Evolutionary conservation across 2,113 vertebrate species (phyloP).

Genomic region (Prietella phreatophila): DNA sequence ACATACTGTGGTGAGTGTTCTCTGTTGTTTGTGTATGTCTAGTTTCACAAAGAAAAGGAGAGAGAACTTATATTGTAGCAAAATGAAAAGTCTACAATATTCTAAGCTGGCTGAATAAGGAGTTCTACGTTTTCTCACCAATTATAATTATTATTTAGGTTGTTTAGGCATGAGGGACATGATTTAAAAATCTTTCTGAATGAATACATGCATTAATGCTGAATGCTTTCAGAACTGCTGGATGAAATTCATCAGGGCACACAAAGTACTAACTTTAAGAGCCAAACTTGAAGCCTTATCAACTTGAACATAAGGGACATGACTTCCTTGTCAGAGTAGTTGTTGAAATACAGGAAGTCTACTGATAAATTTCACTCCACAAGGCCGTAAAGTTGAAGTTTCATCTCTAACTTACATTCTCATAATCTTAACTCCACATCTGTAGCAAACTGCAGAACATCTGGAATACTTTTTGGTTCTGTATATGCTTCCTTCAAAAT

Average conservation of each 20-base stretch:
- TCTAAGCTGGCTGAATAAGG: not conserved
- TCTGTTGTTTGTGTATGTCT: slow-evolving; percentile 45
- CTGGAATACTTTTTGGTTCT: not conserved
- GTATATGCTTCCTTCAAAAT: not conserved
- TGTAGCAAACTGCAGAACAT: not conserved
- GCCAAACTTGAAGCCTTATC: slow-evolving; percentile 17
- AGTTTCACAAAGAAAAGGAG: slow-evolving; percentile 46
- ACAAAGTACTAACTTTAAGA: not conserved
- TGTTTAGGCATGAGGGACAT: not conserved
- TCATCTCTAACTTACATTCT: not conserved
- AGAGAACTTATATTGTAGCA: slow-evolving; percentile 26
- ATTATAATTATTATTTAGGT: not conserved
- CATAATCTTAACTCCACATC: not conserved
- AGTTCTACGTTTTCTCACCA: not conserved
- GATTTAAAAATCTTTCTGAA: too few species aligned
- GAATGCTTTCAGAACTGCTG: not conserved
- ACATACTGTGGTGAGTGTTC: slow-evolving; percentile 52
- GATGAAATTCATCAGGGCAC: not conserved
- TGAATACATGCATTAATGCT: not conserved
- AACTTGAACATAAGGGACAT: not conserved
- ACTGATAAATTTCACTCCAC: not conserved
- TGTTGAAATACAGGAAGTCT: slow-evolving; percentile 33
- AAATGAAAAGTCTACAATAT: slow-evolving; percentile 14
- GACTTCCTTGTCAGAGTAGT: slow-evolving; percentile 19
- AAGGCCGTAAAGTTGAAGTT: not conserved